These are phyloP conservation scores for Microcebus lehilahytsara DNA, from an alignment of 2,113 vertebrate genomes.

Conservation along the genomic window DNA sequence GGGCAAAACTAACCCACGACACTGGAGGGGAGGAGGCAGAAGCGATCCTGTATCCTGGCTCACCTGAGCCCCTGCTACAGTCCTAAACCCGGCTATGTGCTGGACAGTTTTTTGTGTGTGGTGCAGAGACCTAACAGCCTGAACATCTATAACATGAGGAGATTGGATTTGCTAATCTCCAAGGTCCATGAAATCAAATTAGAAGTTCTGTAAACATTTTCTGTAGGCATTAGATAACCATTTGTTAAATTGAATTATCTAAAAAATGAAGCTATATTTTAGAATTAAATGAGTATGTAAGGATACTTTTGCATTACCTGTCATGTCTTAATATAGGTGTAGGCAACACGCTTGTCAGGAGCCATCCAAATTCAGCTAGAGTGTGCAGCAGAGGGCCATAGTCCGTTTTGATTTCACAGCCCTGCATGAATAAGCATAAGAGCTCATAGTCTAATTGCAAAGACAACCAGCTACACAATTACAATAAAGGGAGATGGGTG, in stretches of 20 bases:
- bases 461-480: neutral
- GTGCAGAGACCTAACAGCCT: neutral
- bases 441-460: neutral
- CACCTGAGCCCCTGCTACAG: neutral
- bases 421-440: slow-evolving; percentile 84
- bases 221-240: neutral
- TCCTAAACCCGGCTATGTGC: too few species aligned
- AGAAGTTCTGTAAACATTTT: neutral
- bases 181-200: neutral
- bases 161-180: neutral
- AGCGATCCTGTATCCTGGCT: accelerated
- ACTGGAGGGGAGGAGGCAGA: neutral
- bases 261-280: neutral
- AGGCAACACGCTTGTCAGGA: slow-evolving; percentile 95
- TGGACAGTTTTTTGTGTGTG: neutral
- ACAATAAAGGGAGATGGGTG: neutral
- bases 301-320: slow-evolving; percentile 85
- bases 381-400: slow-evolving; percentile 97
- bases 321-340: slow-evolving; percentile 94
- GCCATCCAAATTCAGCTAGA: slow-evolving; percentile 97
- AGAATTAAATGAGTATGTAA: neutral
- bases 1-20: neutral
- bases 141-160: neutral
- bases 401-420: slow-evolving; percentile 93
- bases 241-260: neutral